Conservation (phyloP, 2,888 invertebrate species). For the Tuta absoluta region DNA sequence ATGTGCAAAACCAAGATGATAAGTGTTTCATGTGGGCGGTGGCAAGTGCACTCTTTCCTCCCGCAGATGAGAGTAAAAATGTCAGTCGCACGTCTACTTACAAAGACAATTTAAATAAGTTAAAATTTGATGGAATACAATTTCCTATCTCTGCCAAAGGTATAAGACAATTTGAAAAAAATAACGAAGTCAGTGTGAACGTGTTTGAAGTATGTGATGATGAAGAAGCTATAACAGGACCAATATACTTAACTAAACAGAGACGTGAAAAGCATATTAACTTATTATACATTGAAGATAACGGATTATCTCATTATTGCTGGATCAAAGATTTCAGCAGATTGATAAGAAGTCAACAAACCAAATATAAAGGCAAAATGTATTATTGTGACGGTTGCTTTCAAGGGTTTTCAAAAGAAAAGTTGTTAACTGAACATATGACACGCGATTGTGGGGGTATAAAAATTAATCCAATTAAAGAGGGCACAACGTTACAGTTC, state of each 20-base stretch:
- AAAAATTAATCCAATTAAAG: not conserved
- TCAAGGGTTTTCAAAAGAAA: not conserved
- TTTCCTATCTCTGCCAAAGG: not conserved
- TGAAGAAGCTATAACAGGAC: not conserved
- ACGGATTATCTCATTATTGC: not conserved
- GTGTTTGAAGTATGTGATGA: not conserved
- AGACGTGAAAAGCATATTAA: slow-evolving; percentile 6
- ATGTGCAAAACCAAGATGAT: not conserved
- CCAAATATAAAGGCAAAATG: too few species aligned
- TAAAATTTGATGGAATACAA: not conserved
- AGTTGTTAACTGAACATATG: not conserved
- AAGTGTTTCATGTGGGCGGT: slow-evolving; percentile 6
- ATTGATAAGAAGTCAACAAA: not conserved
- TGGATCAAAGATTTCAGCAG: not conserved
- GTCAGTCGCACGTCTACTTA: not conserved
- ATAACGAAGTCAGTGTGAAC: not conserved
- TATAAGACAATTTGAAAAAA: not conserved
- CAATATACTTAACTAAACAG: not conserved
- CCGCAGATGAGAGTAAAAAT: not conserved
- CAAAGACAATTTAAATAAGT: not conserved
- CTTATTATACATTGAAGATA: not conserved
- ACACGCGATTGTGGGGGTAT: not conserved
- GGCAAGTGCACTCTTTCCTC: not conserved
- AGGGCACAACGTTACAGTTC: not conserved
- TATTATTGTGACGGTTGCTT: slow-evolving; percentile 2